These are phyloP conservation scores for Morelia viridis DNA, from an alignment of 2,797 vertebrate genomes.

Conservation along the genomic window DNA sequence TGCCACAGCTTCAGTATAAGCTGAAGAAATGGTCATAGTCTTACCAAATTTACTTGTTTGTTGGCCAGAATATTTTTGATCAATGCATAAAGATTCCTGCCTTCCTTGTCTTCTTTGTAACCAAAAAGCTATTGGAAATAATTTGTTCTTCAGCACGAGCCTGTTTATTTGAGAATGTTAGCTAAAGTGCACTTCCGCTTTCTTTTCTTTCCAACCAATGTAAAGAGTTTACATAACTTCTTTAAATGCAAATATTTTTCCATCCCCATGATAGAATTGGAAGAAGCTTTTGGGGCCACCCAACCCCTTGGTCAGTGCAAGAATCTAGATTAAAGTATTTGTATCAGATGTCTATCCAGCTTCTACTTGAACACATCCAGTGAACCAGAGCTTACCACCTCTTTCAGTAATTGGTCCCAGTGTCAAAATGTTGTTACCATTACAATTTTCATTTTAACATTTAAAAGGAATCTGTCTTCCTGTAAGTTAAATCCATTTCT, in stretches of 20 bases:
- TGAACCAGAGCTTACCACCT: background rate
- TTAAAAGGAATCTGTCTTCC: background rate
- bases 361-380: background rate
- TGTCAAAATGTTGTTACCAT: background rate
- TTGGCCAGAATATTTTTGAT: background rate
- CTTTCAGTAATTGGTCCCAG: background rate
- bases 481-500: background rate
- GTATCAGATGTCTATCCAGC: background rate
- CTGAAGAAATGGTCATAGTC: background rate
- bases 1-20: background rate
- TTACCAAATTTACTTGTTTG: background rate
- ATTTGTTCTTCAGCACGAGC: background rate
- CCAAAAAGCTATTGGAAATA: background rate
- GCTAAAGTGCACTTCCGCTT: background rate
- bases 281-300: background rate
- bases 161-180: background rate
- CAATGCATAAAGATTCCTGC: background rate
- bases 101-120: background rate
- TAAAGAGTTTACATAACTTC: background rate
- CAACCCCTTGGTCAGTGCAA: background rate
- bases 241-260: background rate
- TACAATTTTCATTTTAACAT: background rate
- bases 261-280: background rate
- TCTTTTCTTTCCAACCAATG: background rate
- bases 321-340: background rate